Evolutionary conservation across 1,140 invertebrate species (phyloP).

Genomic region (Euura lappo): DNA sequence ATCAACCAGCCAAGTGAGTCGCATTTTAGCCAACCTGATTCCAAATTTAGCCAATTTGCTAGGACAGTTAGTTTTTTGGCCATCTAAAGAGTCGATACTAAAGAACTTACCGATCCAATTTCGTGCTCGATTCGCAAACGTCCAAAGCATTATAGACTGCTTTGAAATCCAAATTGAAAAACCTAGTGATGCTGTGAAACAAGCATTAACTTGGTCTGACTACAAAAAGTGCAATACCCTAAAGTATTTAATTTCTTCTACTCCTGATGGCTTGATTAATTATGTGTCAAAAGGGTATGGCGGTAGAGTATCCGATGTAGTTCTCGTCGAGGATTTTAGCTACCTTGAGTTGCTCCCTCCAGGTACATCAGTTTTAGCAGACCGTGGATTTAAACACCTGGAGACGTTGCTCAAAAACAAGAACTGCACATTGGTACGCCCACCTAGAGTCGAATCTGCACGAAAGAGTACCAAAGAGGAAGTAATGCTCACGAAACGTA

Average conservation of each 20-base stretch:
- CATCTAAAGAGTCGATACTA: neutral
- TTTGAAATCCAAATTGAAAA: slow-evolving; percentile 56
- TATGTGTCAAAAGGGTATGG: slow-evolving; percentile 52
- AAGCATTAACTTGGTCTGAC: slow-evolving; percentile 56
- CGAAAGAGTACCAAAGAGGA: slow-evolving; percentile 43
- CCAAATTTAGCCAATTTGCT: slow-evolving; percentile 18
- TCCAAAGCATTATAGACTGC: slow-evolving; percentile 48
- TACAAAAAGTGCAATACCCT: slow-evolving; percentile 59
- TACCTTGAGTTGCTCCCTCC: slow-evolving; percentile 40
- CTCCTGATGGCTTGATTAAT: slow-evolving; percentile 53
- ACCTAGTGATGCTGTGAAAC: slow-evolving; percentile 45
- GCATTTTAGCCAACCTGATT: slow-evolving; percentile 19
- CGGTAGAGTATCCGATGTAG: slow-evolving; percentile 45
- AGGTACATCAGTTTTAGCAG: slow-evolving; percentile 39
- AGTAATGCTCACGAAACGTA: slow-evolving; percentile 40
- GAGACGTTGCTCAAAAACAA: slow-evolving; percentile 32
- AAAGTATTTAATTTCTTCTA: slow-evolving; percentile 58
- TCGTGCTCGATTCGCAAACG: slow-evolving; percentile 38
- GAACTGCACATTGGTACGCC: slow-evolving; percentile 24
- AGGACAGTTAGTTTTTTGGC: slow-evolving; percentile 21
- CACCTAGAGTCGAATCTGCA: slow-evolving; percentile 50
- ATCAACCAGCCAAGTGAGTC: slow-evolving; percentile 15
- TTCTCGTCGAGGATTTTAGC: slow-evolving; percentile 44
- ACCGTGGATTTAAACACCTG: slow-evolving; percentile 47
- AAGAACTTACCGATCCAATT: slow-evolving; percentile 8